Evolutionary conservation across 2,113 vertebrate species (phyloP), one percentile per base, ranked within the genome.

Genomic region (Micromys minutus): DNA sequence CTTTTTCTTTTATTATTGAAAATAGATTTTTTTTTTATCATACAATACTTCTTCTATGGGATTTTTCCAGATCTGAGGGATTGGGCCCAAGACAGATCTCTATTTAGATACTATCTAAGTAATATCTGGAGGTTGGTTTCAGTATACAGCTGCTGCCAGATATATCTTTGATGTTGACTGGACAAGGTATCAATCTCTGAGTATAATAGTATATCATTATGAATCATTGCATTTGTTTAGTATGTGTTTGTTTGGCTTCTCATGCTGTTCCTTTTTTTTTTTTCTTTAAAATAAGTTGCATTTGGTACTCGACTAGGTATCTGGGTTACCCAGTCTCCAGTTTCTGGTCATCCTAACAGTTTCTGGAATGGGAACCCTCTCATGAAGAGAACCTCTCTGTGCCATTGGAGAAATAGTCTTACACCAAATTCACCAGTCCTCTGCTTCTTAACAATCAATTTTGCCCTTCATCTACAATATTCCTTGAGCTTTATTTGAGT

Each of bases 181-280:
- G 42, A 75, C 11, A 47, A 75, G 42, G 24, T 3, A 75, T 24
- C 2, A 7, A 12, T 13, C 42, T 75, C 26, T 75, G 2, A 13
- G 11, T 75, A 29, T 16, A 29, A 42, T 12, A 31, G 42, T 42
- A 29, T 75, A 29, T 45, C 5, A 45, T 22, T 42, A 75, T 10
- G 39, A 75, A 5, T 45, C 10, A 29, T 29, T 47, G 12, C 11
- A 15, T 75, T 42, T 57, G 16, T 3, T 39, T 12, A 52, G n/a
- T 24, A 0, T 74, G 12, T 29, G 8, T 39, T n/a, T 4, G 2
- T 19, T 7, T 34, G 29, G 11, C 4, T 34, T 52, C 7, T 52
- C 11, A n/a, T 50, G 10, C 10, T 52, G 50, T 52, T 52, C 7
- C 11, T 52, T 7, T n/a, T 31, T 4, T 34, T 67, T 12, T 67